A percentile compares a stretch with the other conserved stretches of the same genome.
Evolutionary conservation across 2,113 vertebrate species (phyloP).

Genomic region (Mesitornis unicolor): DNA sequence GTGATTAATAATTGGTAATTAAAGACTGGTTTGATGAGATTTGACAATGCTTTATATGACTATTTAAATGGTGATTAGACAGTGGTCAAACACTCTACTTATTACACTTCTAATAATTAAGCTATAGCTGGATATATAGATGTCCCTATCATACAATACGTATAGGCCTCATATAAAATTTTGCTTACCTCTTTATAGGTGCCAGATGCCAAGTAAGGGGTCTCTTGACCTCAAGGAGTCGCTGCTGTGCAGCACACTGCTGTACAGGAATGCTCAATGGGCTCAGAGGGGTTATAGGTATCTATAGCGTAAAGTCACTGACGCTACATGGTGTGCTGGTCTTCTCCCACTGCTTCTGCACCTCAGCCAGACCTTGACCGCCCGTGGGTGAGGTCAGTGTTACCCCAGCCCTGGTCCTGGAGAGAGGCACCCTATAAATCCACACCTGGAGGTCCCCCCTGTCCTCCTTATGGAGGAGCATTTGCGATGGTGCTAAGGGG

Average conservation of each 20-base stretch:
- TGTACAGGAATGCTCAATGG: neutral
- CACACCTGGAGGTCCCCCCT: fast-evolving
- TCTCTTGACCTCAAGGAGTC: neutral
- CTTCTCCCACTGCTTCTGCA: neutral
- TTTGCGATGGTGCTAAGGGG: neutral
- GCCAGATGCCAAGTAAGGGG: neutral
- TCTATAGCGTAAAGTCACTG: neutral
- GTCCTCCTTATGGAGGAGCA: neutral
- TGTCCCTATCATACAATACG: neutral
- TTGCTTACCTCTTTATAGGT: neutral
- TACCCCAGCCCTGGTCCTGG: neutral
- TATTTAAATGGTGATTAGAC: neutral
- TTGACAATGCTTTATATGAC: neutral
- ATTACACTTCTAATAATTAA: neutral
- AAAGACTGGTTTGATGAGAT: neutral
- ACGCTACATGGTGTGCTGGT: neutral
- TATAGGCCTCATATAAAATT: neutral
- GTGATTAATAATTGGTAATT: neutral
- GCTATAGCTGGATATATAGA: neutral
- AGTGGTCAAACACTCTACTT: neutral
- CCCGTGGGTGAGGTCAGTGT: neutral
- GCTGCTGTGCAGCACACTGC: fast-evolving
- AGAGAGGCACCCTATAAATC: neutral
- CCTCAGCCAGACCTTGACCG: neutral
- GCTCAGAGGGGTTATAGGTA: no score